Base-by-base conservation (phyloP, 2,113 vertebrate species). In the Chaetorhynchus papuensis region DNA sequence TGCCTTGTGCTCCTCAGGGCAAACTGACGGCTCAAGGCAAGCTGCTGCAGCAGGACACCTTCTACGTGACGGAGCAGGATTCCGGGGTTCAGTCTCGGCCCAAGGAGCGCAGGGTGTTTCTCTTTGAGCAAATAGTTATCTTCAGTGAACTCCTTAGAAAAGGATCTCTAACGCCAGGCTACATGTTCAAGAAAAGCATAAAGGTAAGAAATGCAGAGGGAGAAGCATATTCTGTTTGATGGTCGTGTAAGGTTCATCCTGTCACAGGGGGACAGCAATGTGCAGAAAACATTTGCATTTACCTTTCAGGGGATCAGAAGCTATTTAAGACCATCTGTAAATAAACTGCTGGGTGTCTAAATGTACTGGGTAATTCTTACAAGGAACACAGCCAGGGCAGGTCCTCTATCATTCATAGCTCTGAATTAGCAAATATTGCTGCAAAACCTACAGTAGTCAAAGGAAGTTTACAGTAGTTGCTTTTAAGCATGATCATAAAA, bases 41-140 rank as follows among this genome's bases (percentile, higher is more conserved):
- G 90, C 98, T 99, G 89, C 98, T 99, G 83, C 99, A 99, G 97
- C 99, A 99, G 97, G 99, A 99, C 91, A 99, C 99, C 1, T 99
- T 99, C 98, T 99, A 99, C 0, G 99, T 99, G 79, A 99, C 98
- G 0, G 99, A 99, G 97, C 98, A 99, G 97, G 99, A 99, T 37
- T 96, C 98, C 1, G 98, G 99, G n/a, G 97, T 99, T 91, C 97
- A 99, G 89, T 99, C 99, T 19, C 98, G 99, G 42, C 99, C 99
- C 12, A 99, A 99, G 94, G 99, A 99, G 80, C 98, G 99, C 6
- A 97, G 99, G 4, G 99, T 99, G 68, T 99, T 99, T 97, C 99
- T 99, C 93, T 99, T 99, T 1, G 99, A 99, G 97, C 99, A 99
- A 95, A 99, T 99, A 4, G 99, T 99, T 97, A 99, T 99, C 98